A percentile compares a stretch with the other conserved stretches of the same genome.
Conservation (phyloP, 35 echinoderm and acorn worm genomes). For the Apostichopus californicus region DNA sequence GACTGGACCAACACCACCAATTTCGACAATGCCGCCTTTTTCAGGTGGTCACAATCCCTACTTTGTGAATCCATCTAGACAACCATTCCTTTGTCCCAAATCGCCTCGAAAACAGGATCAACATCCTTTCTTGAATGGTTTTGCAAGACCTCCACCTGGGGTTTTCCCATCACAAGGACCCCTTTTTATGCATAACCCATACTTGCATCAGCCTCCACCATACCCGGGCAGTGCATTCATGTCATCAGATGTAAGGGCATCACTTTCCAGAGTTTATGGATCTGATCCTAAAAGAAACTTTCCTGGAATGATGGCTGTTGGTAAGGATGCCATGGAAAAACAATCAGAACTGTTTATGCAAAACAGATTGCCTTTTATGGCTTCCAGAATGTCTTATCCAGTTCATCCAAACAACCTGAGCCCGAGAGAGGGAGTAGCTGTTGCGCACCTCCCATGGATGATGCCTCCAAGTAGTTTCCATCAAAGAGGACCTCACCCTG, state of each 20-base stretch:
- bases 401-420: slow-evolving; percentile 22
- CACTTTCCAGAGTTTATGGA: not conserved
- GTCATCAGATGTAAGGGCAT: not conserved
- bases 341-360: not conserved
- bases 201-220: slow-evolving; percentile 25
- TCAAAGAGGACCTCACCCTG: slow-evolving; percentile 37
- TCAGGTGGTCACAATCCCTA: not conserved
- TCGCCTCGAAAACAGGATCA: not conserved
- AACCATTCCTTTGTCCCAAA: not conserved
- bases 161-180: slow-evolving; percentile 1
- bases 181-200: slow-evolving; percentile 40
- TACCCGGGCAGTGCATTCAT: slow-evolving; percentile 32
- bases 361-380: not conserved
- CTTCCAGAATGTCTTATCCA: slow-evolving; percentile 35
- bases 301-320: not conserved
- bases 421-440: slow-evolving; percentile 40
- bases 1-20: not conserved
- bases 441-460: slow-evolving; percentile 29
- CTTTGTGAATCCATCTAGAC: not conserved
- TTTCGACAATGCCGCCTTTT: not conserved
- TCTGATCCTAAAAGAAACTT: not conserved
- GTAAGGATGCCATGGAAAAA: slow-evolving; percentile 16
- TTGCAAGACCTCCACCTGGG: not conserved
- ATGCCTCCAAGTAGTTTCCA: slow-evolving; percentile 6
- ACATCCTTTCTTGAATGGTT: not conserved